Percentiles rank a stretch among this genome's conserved stretches.
Conservation (phyloP, 2,888 invertebrate species). For the Drosophila ustulata region DNA sequence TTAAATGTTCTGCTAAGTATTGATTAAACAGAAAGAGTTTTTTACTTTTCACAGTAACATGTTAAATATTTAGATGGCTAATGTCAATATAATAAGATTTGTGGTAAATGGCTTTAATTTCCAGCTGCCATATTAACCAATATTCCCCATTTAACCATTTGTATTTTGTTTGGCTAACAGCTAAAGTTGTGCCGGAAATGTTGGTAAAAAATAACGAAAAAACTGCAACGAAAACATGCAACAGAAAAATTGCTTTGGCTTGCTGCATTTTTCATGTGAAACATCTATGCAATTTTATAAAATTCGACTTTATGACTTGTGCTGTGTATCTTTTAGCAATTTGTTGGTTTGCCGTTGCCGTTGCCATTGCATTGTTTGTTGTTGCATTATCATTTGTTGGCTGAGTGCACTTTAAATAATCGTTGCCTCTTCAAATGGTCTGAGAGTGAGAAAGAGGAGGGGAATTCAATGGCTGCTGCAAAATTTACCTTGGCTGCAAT, state of each 20-base stretch:
- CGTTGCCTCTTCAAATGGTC: constrained; percentile 74
- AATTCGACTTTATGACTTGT: constrained; percentile 68
- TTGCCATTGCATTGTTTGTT: constrained; percentile 17
- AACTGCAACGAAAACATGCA: constrained; percentile 16
- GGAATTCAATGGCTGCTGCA: not conserved
- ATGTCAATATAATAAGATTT: not conserved
- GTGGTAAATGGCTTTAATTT: not conserved
- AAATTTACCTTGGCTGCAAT: constrained; percentile 67
- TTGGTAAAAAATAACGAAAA: constrained; percentile 24
- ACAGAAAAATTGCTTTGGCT: constrained; percentile 23
- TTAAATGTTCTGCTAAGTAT: not conserved
- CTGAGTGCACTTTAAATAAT: constrained; percentile 78
- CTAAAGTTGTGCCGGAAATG: constrained; percentile 20
- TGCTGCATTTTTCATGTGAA: constrained; percentile 16
- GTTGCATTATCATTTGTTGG: constrained; percentile 76
- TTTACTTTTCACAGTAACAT: not conserved
- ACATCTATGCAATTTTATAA: constrained; percentile 64
- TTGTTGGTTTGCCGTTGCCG: constrained; percentile 40
- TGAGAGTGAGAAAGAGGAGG: constrained; percentile 30
- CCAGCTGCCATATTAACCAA: not conserved
- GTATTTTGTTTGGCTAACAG: not conserved
- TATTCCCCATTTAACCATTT: not conserved
- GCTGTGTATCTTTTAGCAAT: constrained; percentile 58
- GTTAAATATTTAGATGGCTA: not conserved
- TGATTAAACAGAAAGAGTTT: not conserved